Base-by-base conservation (phyloP, 2,113 vertebrate genomes). In the Plestiodon gilberti region DNA sequence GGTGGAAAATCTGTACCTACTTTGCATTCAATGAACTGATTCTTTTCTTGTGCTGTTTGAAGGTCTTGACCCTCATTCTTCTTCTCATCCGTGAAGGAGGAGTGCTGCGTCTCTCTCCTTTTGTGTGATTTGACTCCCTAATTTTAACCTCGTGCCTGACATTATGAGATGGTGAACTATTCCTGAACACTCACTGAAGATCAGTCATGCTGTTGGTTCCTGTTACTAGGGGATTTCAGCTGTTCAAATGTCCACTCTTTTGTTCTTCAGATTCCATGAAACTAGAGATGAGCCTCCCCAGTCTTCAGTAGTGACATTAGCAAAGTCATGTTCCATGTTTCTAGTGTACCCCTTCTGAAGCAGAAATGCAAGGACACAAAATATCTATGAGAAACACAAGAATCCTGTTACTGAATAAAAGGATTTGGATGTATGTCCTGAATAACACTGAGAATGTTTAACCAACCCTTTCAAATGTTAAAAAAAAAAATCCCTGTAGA, bases 21-120 rank as follows among this genome's bases (percentile, higher is more conserved):
- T 94, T 85, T 91, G 81, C 87, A 91, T 93, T 92, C 81, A 1
- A 87, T 93, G 91, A 93, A 92, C 91, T 92, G 85, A 79, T 90
- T 88, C 81, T 93, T 92, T 80, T 65, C 85, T 86, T 84, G 85
- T 89, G 35, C 61, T 79, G 89, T 64, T 83, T 83, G 0, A 0
- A 62, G 82, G 90, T 91, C 88, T 64, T 17, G 82, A 89, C 80
- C 89, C 78, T 78, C 67, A 62, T 52, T 92, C 86, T 81, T 52
- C 0, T 0, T 78, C 23, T 59, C 85, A 1, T 25, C 71, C 0
- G 1, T 30, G 83, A 61, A 71, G 48, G 40, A 81, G 33, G 64
- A 30, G 15, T 25, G 80, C 61, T 86, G 81, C 74, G 61, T 33
- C 70, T 40, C 3, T 0, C 5, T 69, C 52, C 78, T 71, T 64